Percentiles rank a stretch among this genome's conserved stretches.
Conservation (phyloP, 2,113 vertebrate species). For the Oncorhynchus nerka region DNA sequence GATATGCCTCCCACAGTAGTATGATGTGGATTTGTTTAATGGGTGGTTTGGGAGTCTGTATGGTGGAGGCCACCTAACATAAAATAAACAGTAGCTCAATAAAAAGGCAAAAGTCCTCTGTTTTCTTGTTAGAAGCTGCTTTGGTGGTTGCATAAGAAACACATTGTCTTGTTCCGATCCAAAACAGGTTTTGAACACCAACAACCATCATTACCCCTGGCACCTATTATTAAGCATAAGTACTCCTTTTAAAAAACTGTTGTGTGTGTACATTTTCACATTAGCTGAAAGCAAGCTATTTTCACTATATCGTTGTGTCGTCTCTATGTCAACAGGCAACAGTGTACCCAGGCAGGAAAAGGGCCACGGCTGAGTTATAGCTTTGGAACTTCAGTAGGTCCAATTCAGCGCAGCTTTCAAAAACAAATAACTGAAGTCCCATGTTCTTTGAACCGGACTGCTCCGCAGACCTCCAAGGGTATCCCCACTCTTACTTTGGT, state of each 20-base stretch:
- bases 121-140: background rate
- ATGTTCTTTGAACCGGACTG: conserved; percentile 50
- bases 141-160: no score
- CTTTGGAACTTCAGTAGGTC: conserved; percentile 46
- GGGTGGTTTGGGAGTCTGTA: conserved; percentile 41
- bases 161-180: conserved; percentile 23
- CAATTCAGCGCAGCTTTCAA: conserved; percentile 33
- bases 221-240: no score
- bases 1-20: conserved; percentile 39
- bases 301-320: conserved; percentile 4
- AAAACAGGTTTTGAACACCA: no score
- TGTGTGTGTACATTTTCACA: background rate
- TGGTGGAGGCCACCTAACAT: conserved; percentile 35
- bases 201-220: no score
- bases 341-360: conserved; percentile 45
- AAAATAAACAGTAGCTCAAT: conserved; percentile 30
- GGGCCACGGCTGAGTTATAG: conserved; percentile 38
- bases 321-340: conserved; percentile 25
- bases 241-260: background rate
- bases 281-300: background rate
- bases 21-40: conserved; percentile 11
- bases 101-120: conserved; percentile 9
- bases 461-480: conserved; percentile 48
- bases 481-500: conserved; percentile 43
- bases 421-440: conserved; percentile 59